Conservation (phyloP, 2,888 invertebrate species). For the Bhutanitis thaidina region DNA sequence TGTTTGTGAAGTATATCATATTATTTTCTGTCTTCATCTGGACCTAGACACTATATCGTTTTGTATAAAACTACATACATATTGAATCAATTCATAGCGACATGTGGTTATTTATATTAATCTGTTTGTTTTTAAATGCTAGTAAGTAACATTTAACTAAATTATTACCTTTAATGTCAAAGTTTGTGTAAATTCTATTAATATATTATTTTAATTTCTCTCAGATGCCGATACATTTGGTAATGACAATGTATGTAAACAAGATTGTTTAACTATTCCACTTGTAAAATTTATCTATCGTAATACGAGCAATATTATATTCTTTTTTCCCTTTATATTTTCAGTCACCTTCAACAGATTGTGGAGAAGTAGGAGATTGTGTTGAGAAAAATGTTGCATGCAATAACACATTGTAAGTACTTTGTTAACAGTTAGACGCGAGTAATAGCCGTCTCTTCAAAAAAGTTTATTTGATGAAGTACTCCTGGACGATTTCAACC, state of each 20-base stretch:
- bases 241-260: slow-evolving; percentile 2
- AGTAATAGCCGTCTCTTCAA: too few species aligned
- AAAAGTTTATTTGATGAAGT: too few species aligned
- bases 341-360: not conserved
- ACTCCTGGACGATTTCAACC: too few species aligned
- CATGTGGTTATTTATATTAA: not conserved
- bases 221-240: slow-evolving; percentile 3
- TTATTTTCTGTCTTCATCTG: too few species aligned
- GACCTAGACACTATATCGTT: too few species aligned
- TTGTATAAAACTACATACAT: too few species aligned
- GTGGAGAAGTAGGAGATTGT: slow-evolving; percentile 15
- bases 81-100: not conserved
- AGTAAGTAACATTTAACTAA: slow-evolving; percentile 1
- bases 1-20: too few species aligned
- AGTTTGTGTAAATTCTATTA: not conserved
- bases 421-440: too few species aligned
- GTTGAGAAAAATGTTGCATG: not conserved
- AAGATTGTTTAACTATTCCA: not conserved
- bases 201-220: not conserved
- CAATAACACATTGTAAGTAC: slow-evolving; percentile 14
- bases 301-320: too few species aligned
- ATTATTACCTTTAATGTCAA: not conserved
- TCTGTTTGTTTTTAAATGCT: not conserved
- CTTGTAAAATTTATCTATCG: too few species aligned
- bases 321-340: too few species aligned